A percentile compares a stretch with the other conserved stretches of the same genome.
Evolutionary conservation across 2,113 vertebrate species (phyloP).

Genomic region (Neodontobutis hainanensis): DNA sequence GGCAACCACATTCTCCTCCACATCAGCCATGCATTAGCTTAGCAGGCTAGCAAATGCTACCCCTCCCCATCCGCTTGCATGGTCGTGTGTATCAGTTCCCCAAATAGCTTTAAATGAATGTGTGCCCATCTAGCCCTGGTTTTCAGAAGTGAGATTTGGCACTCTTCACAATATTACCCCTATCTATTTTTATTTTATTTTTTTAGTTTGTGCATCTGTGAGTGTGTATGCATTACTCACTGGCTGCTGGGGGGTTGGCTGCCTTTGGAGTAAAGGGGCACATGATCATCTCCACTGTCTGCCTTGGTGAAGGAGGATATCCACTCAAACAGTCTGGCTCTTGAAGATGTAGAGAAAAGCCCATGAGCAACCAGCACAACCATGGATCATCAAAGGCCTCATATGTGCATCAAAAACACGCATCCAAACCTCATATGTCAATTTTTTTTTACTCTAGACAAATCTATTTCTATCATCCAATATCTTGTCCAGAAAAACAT

Average conservation of each 20-base stretch:
- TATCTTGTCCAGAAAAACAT: too few species aligned
- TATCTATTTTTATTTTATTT: neutral
- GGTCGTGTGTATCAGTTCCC: conserved; percentile 16
- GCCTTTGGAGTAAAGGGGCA: conserved; percentile 80
- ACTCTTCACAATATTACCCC: neutral
- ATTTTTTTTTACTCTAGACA: too few species aligned
- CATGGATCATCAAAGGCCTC: conserved; percentile 34
- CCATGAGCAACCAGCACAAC: conserved; percentile 55
- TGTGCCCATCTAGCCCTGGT: conserved; percentile 7
- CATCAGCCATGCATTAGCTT: conserved; percentile 75
- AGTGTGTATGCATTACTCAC: conserved; percentile 72
- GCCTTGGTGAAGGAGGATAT: conserved; percentile 85
- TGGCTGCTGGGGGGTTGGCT: conserved; percentile 77
- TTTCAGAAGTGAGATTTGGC: neutral
- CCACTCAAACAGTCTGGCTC: conserved; percentile 85
- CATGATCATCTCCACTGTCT: conserved; percentile 80
- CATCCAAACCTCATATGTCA: conserved; percentile 17
- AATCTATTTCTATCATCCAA: too few species aligned
- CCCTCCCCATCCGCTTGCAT: conserved; percentile 5
- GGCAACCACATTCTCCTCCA: conserved; percentile 78
- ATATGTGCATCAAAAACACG: neutral
- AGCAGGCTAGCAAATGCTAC: conserved; percentile 58
- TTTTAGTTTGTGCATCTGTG: conserved; percentile 29
- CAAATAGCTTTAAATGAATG: conserved; percentile 27
- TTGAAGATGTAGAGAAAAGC: conserved; percentile 72